Conservation (phyloP, 1,140 invertebrate species). For the Drosophila pectinifera region DNA sequence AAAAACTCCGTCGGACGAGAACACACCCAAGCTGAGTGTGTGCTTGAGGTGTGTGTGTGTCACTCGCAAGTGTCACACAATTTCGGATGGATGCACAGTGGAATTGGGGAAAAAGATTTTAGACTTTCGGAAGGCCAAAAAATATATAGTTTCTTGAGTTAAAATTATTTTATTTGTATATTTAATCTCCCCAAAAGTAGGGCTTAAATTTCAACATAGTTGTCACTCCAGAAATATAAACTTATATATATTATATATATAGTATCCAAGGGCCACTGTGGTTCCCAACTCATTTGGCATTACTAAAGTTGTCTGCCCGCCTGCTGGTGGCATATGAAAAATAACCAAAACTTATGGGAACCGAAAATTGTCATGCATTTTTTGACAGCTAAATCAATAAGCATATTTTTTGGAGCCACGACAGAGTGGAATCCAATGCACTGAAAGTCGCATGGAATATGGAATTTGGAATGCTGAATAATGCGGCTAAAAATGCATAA, state of each 20-base stretch:
- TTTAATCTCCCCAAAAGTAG: neutral
- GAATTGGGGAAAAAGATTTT: too few species aligned
- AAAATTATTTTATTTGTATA: too few species aligned
- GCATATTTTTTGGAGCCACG: slow-evolving; percentile 57
- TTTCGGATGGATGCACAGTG: slow-evolving; percentile 42
- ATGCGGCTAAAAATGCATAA: slow-evolving; percentile 20
- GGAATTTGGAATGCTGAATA: slow-evolving; percentile 15
- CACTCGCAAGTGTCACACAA: slow-evolving; percentile 63
- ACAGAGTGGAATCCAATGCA: slow-evolving; percentile 55
- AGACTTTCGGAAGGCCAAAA: too few species aligned
- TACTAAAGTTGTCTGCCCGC: slow-evolving; percentile 24
- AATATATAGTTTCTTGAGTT: too few species aligned
- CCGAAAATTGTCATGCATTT: slow-evolving; percentile 64
- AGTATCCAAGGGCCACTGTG: slow-evolving; percentile 24
- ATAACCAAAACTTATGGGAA: slow-evolving; percentile 22
- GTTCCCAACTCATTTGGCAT: slow-evolving; percentile 23
- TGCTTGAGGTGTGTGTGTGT: slow-evolving; percentile 28
- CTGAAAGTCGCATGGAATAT: slow-evolving; percentile 30
- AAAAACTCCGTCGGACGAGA: slow-evolving; percentile 33
- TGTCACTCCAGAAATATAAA: too few species aligned
- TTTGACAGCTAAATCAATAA: slow-evolving; percentile 76
- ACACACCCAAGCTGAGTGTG: slow-evolving; percentile 55
- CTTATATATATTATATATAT: too few species aligned
- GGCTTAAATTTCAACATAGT: too few species aligned
- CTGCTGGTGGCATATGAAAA: slow-evolving; percentile 21